Base-by-base conservation (phyloP, 2,888 invertebrate genomes). In the Zygaena filipendulae region DNA sequence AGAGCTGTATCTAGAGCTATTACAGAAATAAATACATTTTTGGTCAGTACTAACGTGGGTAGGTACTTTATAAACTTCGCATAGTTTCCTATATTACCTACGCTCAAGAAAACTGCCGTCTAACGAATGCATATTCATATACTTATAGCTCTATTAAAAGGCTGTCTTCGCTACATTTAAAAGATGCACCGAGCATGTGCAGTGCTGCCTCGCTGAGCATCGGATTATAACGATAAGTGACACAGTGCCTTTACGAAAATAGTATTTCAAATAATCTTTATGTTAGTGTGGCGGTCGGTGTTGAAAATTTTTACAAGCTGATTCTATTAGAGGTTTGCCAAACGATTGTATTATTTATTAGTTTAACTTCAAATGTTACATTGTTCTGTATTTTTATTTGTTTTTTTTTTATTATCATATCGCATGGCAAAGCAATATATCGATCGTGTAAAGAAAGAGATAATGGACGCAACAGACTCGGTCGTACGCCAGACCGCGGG, bases 371-470 rank as follows among this genome's bases (percentile, higher is more conserved):
- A 22, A 33, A 43, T 39, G 25, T 38, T 42, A 45, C 41, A 40
- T 42, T 38, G 42, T 45, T 33, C 42, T 42, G 34, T 13, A n/a
- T 9, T 16, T n/a, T 28, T 38, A 27, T 36, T 31, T 10, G 30
- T 32, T 33, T 36, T 24, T 29, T 25, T 24, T 27, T 28, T 50
- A 54, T 50, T 44, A 44, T 51, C 40, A 40, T 47, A 43, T 40
- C 42, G 45, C 52, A 43, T 43, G 37, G 39, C 46, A 36, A 44
- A 45, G 46, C 48, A 51, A 34, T 46, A 49, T 77, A 75, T 77
- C 64, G 77, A 75, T 75, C 43, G 52, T 47, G 52, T 50, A 47
- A 54, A 61, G 59, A 56, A 66, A 68, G 60, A 61, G 57, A 54
- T 47, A 51, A 52, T 48, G 52, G 54, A 41, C 48, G 54, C 42